Evolutionary conservation across 2,888 invertebrate genomes (phyloP).

Genomic region (Mesodorylaimus sp.): DNA sequence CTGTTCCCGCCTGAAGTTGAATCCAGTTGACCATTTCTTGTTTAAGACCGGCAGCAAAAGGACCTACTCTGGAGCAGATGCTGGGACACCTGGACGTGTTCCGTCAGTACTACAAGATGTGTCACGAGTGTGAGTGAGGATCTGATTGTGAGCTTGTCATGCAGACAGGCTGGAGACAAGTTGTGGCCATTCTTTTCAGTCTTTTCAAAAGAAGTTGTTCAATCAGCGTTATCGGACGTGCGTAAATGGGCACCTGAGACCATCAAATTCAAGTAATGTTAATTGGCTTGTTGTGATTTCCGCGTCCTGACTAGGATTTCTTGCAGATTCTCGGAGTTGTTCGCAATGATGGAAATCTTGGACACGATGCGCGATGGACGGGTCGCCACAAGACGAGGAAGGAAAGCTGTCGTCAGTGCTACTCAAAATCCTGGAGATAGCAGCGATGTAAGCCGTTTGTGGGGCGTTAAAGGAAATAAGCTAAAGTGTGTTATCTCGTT

Average conservation of each 20-base stretch:
- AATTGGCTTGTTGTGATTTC: neutral
- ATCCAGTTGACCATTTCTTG: neutral
- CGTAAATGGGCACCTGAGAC: neutral
- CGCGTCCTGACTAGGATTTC: no score
- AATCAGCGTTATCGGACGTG: slow-evolving; percentile 1
- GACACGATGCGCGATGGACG: neutral
- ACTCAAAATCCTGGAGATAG: neutral
- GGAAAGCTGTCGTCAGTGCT: neutral
- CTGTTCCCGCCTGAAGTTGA: no score
- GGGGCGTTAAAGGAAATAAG: neutral
- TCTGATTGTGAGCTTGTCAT: neutral
- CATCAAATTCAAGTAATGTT: slow-evolving; percentile 1
- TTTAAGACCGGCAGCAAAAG: neutral
- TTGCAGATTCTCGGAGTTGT: slow-evolving; percentile 4
- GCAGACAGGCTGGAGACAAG: slow-evolving; percentile 12
- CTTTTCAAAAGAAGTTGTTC: slow-evolving; percentile 4
- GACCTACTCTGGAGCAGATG: slow-evolving; percentile 40
- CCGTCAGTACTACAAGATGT: slow-evolving; percentile 40
- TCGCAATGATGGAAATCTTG: slow-evolving; percentile 5
- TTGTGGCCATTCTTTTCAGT: slow-evolving; percentile 3
- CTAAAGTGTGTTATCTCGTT: neutral
- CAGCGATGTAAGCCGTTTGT: slow-evolving; percentile 3
- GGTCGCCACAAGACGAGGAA: neutral
- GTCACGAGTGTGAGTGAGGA: slow-evolving; percentile 7
- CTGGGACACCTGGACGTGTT: slow-evolving; percentile 78